Base-by-base conservation (phyloP, 2,888 invertebrate genomes). In the Melinaea marsaeus region DNA sequence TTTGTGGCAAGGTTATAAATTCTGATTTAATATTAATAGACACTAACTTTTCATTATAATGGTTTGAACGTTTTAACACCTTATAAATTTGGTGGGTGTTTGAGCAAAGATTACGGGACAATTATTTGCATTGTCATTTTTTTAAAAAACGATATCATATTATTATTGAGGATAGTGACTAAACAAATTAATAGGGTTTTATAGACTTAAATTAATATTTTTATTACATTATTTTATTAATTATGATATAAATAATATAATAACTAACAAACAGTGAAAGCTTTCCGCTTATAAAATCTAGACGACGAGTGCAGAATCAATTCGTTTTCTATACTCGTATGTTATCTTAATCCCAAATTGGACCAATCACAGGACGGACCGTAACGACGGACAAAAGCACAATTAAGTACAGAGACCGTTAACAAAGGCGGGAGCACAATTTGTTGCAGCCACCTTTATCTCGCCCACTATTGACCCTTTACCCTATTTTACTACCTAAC, bases 381-480 rank as follows among this genome's bases (percentile, higher is more conserved):
- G 76, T 79, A 78, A 80, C 72, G 72, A 75, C 82, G 81, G 81
- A 89, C 88, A 90, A 90, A 90, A 88, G 89, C 84, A 88, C 89
- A 90, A 89, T 90, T 90, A 89, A 88, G 81, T 85, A 85, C 89
- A 89, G 84, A 86, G 88, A 76, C 80, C 80, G 83, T 81, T 87
- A 87, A 89, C 88, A 88, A 89, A 83, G 86, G 82, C 80, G 79
- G 78, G 80, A 84, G 85, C 80, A 78, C 88, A 86, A 89, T 90
- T 90, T 90, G 90, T 88, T 90, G 87, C 90, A 90, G 88, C 85
- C 86, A 86, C 88, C 88, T 90, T 86, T 88, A 88, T 86, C 83
- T 82, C 82, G 79, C 79, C 80, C 79, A 88, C 85, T 87, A 86
- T 84, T 89, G 90, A 90, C 90, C 90, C 85, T 89, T 89, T 88